Evolutionary conservation across 2,888 invertebrate species (phyloP), one percentile per base, ranked within the genome.

Genomic region (Autographa pulchrina): DNA sequence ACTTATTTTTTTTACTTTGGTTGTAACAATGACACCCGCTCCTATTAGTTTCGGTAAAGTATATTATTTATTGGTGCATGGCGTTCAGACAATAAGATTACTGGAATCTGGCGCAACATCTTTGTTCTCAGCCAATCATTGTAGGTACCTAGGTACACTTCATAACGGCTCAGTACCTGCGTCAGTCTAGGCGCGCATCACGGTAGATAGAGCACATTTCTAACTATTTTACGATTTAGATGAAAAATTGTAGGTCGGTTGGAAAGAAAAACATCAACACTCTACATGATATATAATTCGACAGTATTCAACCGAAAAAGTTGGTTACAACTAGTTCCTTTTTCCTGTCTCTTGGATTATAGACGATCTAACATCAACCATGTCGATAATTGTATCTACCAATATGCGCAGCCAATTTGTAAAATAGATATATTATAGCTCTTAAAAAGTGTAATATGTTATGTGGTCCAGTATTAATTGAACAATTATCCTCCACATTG

Each of bases 41-140:
- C 61, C 74, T 63, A 62, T 77, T 38, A 62, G 66, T 73, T 71
- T 71, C 68, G 38, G 61, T n/a, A 62, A 52, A 62, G 73, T 63
- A 70, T 43, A 59, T 67, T 74, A 71, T 67, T 74, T 69, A 71
- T 61, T 70, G 69, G 78, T 68, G 69, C 80, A 65, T 48, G 62
- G 3, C 68, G 62, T 31, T 59, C 41, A 35, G 68, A 76, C 72
- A 80, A 78, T 72, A 65, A 68, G 61, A 48, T 52, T 58, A 66
- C 65, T 71, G 54, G 63, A 54, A 71, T 65, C 20, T 32, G 63
- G 32, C 68, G 72, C 68, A 76, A 80, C 31, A 48, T 76, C 60
- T 68, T 73, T 61, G 18, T 72, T 41, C 8, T 54, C 20, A 16
- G 25, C 32, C 25, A 56, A 59, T 65, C 13, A 54, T 20, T 20